Evolutionary conservation across 2,888 invertebrate genomes (phyloP).

Genomic region (Idaea dimidiata): DNA sequence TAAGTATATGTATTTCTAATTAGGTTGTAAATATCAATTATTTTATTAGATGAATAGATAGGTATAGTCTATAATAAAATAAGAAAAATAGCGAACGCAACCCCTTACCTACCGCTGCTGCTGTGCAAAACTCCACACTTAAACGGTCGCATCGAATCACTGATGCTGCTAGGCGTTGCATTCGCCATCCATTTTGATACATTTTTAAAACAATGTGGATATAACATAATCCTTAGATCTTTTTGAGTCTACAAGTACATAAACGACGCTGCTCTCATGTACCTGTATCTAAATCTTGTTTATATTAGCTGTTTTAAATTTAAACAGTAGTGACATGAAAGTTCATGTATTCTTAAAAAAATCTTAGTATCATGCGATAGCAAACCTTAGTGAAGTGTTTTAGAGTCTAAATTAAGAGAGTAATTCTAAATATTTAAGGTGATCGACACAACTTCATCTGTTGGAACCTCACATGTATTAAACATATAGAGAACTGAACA

Average conservation of each 20-base stretch:
- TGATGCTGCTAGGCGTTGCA: too few species aligned
- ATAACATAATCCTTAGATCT: too few species aligned
- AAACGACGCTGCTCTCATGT: neutral
- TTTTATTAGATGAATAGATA: too few species aligned
- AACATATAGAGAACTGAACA: constrained; percentile 53
- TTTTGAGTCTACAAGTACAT: neutral
- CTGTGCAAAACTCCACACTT: too few species aligned
- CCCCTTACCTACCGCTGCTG: too few species aligned
- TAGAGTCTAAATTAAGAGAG: constrained; percentile 33
- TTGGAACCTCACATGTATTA: constrained; percentile 63
- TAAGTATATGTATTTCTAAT: too few species aligned
- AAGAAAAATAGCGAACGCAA: too few species aligned
- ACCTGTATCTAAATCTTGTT: neutral
- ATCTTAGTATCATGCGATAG: constrained; percentile 7
- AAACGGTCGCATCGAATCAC: too few species aligned
- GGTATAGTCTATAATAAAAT: too few species aligned
- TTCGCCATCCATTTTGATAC: too few species aligned
- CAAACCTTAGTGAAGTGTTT: constrained; percentile 16
- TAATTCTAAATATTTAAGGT: constrained; percentile 47
- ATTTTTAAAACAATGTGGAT: too few species aligned
- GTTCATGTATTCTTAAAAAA: constrained; percentile 15
- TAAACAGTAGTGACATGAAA: constrained; percentile 16
- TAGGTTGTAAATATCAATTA: too few species aligned
- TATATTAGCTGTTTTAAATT: neutral
- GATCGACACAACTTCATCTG: constrained; percentile 58